Conservation (phyloP, 2,888 invertebrate genomes). For the Cacoxenus indagator region DNA sequence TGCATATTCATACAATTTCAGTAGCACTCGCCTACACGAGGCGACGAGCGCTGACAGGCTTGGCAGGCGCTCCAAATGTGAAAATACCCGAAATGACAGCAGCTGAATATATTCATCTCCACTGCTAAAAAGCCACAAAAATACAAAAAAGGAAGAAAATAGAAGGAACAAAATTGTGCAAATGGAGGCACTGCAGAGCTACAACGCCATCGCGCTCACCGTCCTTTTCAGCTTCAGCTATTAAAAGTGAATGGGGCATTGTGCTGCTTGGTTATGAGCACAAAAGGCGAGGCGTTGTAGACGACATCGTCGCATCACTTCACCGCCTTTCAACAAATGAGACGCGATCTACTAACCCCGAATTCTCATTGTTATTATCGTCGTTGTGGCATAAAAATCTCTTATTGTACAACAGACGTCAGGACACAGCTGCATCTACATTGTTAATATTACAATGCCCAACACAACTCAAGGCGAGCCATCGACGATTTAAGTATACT, state of each 20-base stretch:
- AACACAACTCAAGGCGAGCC: background rate
- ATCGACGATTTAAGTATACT: too few relatives aligned
- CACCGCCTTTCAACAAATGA: too few relatives aligned
- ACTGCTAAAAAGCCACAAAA: constrained; percentile 17
- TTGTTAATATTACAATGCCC: constrained; percentile 51
- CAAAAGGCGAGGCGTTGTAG: constrained; percentile 6
- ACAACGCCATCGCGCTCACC: too few relatives aligned
- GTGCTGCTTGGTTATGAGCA: background rate
- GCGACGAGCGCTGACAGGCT: constrained; percentile 35
- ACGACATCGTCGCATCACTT: too few relatives aligned
- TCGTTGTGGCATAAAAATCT: constrained; percentile 47
- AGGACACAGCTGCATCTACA: constrained; percentile 51
- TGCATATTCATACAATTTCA: constrained; percentile 53
- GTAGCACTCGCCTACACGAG: background rate
- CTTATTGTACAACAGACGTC: constrained; percentile 25
- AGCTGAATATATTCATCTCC: constrained; percentile 22
- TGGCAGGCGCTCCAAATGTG: constrained; percentile 39
- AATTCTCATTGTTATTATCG: background rate
- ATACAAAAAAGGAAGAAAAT: background rate
- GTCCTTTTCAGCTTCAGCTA: too few relatives aligned
- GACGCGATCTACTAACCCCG: too few relatives aligned
- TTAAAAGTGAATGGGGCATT: background rate
- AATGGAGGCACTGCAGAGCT: background rate
- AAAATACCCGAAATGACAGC: constrained; percentile 46
- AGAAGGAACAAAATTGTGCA: background rate